A percentile compares a stretch with the other conserved stretches of the same genome.
phyloP scores from a whole-genome alignment of 2,797 vertebrate genomes.

The Calcarius lapponicus region DNA sequence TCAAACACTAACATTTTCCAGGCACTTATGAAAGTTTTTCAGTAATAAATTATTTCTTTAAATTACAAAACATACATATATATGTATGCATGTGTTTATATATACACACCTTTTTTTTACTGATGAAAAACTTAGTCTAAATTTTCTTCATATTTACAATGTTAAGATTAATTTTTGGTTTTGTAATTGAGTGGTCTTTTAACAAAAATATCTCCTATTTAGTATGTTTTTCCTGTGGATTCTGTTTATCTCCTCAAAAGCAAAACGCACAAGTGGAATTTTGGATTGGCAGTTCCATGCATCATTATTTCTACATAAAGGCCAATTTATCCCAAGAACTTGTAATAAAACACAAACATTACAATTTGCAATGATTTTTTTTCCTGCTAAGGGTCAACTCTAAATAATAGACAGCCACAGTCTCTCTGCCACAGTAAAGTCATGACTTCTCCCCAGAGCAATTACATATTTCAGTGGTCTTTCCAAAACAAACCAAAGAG shows the following conservation, averaged over 20 bases:
- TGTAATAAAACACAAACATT: slow-evolving; percentile 15
- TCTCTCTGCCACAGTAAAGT: not conserved
- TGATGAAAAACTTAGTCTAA: not conserved
- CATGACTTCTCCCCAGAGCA: not conserved
- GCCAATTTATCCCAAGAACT: not conserved
- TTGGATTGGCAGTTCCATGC: not conserved
- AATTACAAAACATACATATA: not conserved
- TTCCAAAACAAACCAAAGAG: not conserved
- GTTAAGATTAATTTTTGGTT: not conserved
- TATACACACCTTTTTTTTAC: not conserved
- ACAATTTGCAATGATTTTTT: not conserved
- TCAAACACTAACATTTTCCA: not conserved
- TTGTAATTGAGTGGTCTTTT: not conserved
- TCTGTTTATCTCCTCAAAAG: slow-evolving; percentile 12
- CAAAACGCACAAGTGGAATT: not conserved
- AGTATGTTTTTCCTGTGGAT: slow-evolving; percentile 8
- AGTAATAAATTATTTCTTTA: not conserved
- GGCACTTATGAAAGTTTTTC: not conserved
- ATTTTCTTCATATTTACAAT: not conserved
- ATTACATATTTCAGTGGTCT: not conserved
- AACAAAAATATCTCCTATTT: not conserved
- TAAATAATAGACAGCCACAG: not conserved
- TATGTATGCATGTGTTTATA: accelerated
- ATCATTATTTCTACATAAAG: not conserved
- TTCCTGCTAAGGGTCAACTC: not conserved